A percentile compares a stretch with the other conserved stretches of the same genome.
Evolutionary conservation across 2,113 vertebrate species (phyloP).

Genomic region (Clarias batrachus): DNA sequence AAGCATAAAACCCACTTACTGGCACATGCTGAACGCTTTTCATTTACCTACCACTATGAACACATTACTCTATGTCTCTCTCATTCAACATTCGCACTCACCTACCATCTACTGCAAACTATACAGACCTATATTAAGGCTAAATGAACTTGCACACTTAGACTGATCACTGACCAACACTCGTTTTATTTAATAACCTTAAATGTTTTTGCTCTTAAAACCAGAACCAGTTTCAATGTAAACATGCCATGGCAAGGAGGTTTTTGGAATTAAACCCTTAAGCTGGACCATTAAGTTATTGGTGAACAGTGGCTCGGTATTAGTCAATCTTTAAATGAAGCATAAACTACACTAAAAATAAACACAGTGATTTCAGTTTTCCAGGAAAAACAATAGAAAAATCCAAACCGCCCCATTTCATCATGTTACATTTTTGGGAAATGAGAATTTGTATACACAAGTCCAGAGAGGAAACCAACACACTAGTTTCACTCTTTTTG

Average conservation of each 20-base stretch:
- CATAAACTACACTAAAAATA: slow-evolving; percentile 37
- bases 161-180: not conserved
- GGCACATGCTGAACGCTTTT: not conserved
- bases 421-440: not conserved
- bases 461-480: slow-evolving; percentile 46
- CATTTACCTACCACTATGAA: slow-evolving; percentile 36
- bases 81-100: slow-evolving; percentile 4
- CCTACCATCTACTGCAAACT: slow-evolving; percentile 19
- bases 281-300: slow-evolving; percentile 57
- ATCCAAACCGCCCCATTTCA: slow-evolving; percentile 40
- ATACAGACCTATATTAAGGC: slow-evolving; percentile 14
- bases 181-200: not conserved
- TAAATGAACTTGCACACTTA: not conserved
- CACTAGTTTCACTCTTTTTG: slow-evolving; percentile 7
- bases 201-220: not conserved
- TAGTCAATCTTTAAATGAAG: slow-evolving; percentile 25
- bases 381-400: slow-evolving; percentile 37
- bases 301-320: slow-evolving; percentile 23
- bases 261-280: slow-evolving; percentile 59
- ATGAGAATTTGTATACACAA: slow-evolving; percentile 41
- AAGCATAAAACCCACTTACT: slow-evolving; percentile 22
- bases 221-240: slow-evolving; percentile 56
- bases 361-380: slow-evolving; percentile 9
- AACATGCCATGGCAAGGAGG: slow-evolving; percentile 59
- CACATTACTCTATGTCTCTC: slow-evolving; percentile 13